Evolutionary conservation across 2,797 vertebrate genomes (phyloP).

Genomic region (Thripadectes ignobilis): DNA sequence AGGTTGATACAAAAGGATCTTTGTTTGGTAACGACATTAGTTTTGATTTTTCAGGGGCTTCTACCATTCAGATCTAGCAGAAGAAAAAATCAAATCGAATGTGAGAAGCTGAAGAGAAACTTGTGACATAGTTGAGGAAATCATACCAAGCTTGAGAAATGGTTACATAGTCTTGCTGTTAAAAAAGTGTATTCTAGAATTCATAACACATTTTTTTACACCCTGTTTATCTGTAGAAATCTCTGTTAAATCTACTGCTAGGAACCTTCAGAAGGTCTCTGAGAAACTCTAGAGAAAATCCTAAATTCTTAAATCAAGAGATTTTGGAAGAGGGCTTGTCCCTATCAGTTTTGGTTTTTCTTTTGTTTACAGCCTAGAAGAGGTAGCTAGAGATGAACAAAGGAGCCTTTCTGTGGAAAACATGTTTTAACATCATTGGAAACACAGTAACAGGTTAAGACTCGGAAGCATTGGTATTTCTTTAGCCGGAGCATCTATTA

Average conservation of each 20-base stretch:
- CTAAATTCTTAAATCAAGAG: background rate
- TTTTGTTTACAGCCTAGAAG: background rate
- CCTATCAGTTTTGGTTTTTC: background rate
- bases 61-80: background rate
- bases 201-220: rapidly evolving
- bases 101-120: background rate
- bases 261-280: background rate
- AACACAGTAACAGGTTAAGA: slow-evolving; percentile 37
- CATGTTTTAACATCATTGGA: background rate
- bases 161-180: background rate
- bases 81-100: background rate
- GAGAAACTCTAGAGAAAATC: background rate
- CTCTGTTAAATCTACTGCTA: background rate
- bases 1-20: slow-evolving; percentile 13
- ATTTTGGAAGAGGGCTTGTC: background rate
- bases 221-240: background rate
- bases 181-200: background rate
- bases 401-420: background rate
- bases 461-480: slow-evolving; percentile 49
- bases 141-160: background rate
- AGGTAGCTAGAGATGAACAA: background rate
- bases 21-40: slow-evolving; percentile 23
- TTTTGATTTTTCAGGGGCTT: slow-evolving; percentile 18
- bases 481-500: slow-evolving; percentile 70
- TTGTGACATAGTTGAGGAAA: background rate